phyloP scores from a whole-genome alignment of 1,140 invertebrate species.

The Chironomus striatipennis region DNA sequence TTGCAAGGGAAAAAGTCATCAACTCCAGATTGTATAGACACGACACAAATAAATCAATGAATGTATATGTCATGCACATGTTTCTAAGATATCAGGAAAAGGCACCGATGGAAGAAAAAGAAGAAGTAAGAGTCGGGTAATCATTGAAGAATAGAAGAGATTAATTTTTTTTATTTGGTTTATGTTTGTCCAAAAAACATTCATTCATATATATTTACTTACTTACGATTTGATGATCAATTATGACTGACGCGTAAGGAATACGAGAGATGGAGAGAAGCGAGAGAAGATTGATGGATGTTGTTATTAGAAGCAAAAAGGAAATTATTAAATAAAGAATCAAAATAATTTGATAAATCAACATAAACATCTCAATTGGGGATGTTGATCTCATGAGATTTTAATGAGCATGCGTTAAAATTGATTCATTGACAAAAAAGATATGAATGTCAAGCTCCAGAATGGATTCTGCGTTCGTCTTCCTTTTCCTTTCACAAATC shows the following conservation, averaged over 20 bases:
- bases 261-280: no score
- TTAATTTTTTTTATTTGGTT: neutral
- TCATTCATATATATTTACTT: neutral
- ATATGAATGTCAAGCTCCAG: neutral
- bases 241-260: neutral
- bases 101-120: neutral
- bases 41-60: neutral
- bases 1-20: neutral
- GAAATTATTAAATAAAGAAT: neutral
- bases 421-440: neutral
- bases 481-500: neutral
- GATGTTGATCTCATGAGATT: neutral
- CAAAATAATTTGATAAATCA: conserved; percentile 17
- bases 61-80: neutral
- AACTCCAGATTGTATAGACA: neutral
- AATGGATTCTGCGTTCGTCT: neutral
- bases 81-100: neutral
- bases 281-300: neutral
- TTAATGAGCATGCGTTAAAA: conserved; percentile 21
- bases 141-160: neutral
- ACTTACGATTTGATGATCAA: neutral
- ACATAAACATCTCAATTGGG: conserved; percentile 19
- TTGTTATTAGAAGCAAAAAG: neutral
- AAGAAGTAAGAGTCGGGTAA: neutral
- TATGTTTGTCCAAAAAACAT: neutral